Evolutionary conservation across 2,888 invertebrate genomes (phyloP).

Genomic region (Fabriciana adippe): DNA sequence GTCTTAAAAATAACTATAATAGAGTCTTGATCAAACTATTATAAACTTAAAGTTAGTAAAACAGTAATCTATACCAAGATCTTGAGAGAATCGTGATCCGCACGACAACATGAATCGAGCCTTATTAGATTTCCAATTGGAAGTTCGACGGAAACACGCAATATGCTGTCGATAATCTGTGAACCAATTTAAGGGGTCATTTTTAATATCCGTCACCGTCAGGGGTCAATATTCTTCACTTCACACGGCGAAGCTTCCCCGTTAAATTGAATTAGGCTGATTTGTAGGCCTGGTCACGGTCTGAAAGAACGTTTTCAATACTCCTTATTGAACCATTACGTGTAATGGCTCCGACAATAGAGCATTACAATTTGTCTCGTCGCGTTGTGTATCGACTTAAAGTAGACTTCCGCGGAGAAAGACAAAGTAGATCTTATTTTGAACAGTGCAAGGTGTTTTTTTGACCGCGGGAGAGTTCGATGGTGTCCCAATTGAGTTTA

Average conservation of each 20-base stretch:
- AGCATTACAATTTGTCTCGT: conserved; percentile 76
- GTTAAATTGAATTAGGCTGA: conserved; percentile 71
- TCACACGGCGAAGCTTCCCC: conserved; percentile 58
- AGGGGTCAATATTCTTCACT: conserved; percentile 69
- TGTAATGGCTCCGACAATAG: conserved; percentile 77
- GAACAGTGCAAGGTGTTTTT: conserved; percentile 53
- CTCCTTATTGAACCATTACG: conserved; percentile 75
- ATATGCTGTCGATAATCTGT: conserved; percentile 67
- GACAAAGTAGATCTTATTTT: conserved; percentile 59
- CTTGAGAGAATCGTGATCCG: not conserved
- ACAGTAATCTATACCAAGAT: not conserved
- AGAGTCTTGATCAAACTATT: too few relatives aligned
- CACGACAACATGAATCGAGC: conserved; percentile 17
- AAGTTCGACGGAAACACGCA: conserved; percentile 59
- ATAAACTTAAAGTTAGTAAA: not conserved
- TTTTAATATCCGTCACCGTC: conserved; percentile 75
- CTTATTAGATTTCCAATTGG: conserved; percentile 51
- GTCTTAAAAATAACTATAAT: too few relatives aligned
- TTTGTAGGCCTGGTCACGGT: conserved; percentile 59
- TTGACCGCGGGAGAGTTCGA: conserved; percentile 43
- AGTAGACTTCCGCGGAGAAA: conserved; percentile 41
- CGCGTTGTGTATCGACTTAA: conserved; percentile 49
- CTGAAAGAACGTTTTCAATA: conserved; percentile 76
- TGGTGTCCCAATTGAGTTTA: conserved; percentile 73
- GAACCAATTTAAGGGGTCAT: conserved; percentile 70